Percentiles rank a stretch among this genome's conserved stretches.
These are phyloP conservation scores for Nerophis ophidion DNA, from an alignment of 2,113 vertebrate species.

Conservation along the genomic window DNA sequence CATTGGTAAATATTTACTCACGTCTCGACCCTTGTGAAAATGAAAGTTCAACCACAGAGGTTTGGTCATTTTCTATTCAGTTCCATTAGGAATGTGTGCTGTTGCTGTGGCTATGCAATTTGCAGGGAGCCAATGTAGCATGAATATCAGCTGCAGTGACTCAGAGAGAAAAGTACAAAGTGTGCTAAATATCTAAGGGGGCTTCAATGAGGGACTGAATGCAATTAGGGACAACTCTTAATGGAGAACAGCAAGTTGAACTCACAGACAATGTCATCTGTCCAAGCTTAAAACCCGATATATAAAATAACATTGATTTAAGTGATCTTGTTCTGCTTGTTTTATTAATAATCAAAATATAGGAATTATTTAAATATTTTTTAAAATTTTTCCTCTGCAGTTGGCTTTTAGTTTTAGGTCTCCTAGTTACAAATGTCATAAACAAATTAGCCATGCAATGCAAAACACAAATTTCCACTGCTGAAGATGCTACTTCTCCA, in stretches of 20 bases:
- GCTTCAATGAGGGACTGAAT: slow-evolving; percentile 21
- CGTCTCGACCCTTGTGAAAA: slow-evolving; percentile 37
- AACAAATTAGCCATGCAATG: too few relatives aligned
- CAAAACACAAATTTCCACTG: too few relatives aligned
- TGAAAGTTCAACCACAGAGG: slow-evolving; percentile 38
- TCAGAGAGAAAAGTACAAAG: slow-evolving; percentile 39
- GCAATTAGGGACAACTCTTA: slow-evolving; percentile 28
- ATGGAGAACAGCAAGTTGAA: slow-evolving; percentile 33
- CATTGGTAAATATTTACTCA: slow-evolving; percentile 60
- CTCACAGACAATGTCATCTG: slow-evolving; percentile 27
- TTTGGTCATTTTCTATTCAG: slow-evolving; percentile 48
- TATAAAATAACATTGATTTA: slow-evolving; percentile 4
- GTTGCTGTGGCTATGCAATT: slow-evolving; percentile 44
- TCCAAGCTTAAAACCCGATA: slow-evolving; percentile 9
- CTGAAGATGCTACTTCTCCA: too few relatives aligned
- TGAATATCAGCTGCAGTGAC: slow-evolving; percentile 57
- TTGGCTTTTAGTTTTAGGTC: too few relatives aligned
- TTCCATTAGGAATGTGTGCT: slow-evolving; percentile 45
- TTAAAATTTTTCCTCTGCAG: too few relatives aligned
- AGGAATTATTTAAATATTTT: too few relatives aligned
- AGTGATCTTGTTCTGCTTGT: not conserved
- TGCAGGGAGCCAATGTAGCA: slow-evolving; percentile 47
- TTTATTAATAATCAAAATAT: not conserved
- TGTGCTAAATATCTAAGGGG: slow-evolving; percentile 31
- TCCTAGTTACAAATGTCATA: too few relatives aligned